Conservation (phyloP, 2,113 vertebrate genomes). For the Malurus cyaneus region DNA sequence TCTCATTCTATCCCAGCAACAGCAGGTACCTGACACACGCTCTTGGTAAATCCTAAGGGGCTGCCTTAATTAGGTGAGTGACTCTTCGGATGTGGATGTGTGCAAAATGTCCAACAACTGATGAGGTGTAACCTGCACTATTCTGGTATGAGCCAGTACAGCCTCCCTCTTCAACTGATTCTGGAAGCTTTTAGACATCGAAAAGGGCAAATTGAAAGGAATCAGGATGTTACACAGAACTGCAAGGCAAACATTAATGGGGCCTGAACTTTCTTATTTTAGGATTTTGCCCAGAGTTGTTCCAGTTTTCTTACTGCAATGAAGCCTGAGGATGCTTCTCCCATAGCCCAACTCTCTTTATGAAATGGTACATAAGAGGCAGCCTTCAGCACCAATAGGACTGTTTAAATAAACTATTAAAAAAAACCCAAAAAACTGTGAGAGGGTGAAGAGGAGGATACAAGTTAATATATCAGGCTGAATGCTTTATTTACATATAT, state of each 20-base stretch:
- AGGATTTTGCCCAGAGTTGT: background rate
- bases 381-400: background rate
- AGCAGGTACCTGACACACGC: constrained; percentile 22
- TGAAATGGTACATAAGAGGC: background rate
- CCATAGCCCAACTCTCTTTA: background rate
- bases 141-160: background rate
- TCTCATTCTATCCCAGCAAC: background rate
- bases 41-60: background rate
- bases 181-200: background rate
- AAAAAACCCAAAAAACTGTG: background rate
- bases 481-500: background rate
- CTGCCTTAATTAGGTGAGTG: constrained; percentile 21
- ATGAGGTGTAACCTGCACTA: background rate
- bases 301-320: background rate
- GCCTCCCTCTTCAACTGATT: background rate
- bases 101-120: background rate
- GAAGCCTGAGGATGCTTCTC: background rate
- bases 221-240: background rate
- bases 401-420: background rate
- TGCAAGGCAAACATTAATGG: background rate
- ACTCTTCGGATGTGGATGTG: background rate
- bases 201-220: background rate
- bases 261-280: background rate
- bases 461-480: background rate
- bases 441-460: background rate